phyloP scores from a whole-genome alignment of 2,113 vertebrate species.

The Aramus guarauna region DNA sequence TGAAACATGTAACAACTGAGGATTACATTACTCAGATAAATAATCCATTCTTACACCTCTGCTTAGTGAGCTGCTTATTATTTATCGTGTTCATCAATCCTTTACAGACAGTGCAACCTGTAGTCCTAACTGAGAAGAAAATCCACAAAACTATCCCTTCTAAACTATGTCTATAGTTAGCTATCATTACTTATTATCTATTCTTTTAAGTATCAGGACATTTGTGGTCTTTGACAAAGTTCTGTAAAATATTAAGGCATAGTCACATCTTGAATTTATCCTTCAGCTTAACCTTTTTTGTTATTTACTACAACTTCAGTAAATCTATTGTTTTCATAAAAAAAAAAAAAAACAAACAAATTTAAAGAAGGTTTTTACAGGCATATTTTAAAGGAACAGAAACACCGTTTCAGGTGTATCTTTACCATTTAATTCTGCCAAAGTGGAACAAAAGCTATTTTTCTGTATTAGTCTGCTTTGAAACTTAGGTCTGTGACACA shows the following conservation, averaged over 20 bases:
- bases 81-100: background rate
- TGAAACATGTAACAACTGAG: background rate
- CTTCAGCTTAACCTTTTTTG: background rate
- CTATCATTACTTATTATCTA: background rate
- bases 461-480: background rate
- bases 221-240: background rate
- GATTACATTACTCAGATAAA: background rate
- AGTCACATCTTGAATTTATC: background rate
- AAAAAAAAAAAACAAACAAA: background rate
- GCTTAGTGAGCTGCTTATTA: background rate
- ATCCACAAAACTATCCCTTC: background rate
- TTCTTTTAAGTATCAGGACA: background rate
- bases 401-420: background rate
- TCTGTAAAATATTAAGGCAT: background rate
- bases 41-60: background rate
- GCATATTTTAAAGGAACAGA: background rate
- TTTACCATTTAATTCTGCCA: background rate
- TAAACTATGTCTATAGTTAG: background rate
- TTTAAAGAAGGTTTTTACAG: background rate
- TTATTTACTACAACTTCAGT: background rate
- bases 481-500: background rate
- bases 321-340: background rate
- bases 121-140: background rate
- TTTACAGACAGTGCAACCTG: background rate
- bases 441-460: background rate